These are phyloP conservation scores for Andrena fulva DNA, from an alignment of 2,888 invertebrate species.

Conservation along the genomic window DNA sequence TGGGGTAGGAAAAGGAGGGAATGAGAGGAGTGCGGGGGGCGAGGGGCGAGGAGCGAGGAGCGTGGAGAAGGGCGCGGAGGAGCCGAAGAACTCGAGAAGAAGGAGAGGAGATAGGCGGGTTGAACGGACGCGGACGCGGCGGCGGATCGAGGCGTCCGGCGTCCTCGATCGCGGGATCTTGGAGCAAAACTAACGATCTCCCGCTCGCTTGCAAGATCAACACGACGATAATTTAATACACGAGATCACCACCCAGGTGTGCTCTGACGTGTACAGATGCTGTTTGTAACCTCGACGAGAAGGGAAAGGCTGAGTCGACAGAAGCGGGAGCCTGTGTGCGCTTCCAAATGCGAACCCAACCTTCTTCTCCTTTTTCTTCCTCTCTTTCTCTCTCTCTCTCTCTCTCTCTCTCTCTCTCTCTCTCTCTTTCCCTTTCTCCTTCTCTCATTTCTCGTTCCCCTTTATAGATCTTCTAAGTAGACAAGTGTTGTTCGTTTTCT, in stretches of 20 bases:
- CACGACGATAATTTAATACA: constrained; percentile 78
- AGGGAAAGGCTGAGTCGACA: constrained; percentile 56
- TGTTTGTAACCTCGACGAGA: constrained; percentile 53
- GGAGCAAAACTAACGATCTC: constrained; percentile 75
- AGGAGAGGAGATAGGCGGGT: constrained; percentile 63
- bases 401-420: neutral
- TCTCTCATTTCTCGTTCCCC: neutral
- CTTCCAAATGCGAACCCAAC: constrained; percentile 41
- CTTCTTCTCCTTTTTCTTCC: neutral
- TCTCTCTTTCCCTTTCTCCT: neutral
- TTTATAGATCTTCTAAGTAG: too few relatives aligned
- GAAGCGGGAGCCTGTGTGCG: constrained; percentile 38
- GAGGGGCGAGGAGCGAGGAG: neutral
- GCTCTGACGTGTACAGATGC: constrained; percentile 68
- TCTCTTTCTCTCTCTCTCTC: neutral
- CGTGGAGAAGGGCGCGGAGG: constrained; percentile 29
- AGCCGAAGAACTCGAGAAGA: constrained; percentile 47
- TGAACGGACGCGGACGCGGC: constrained; percentile 70
- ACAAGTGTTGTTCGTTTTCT: neutral
- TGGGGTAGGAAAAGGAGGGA: constrained; percentile 23
- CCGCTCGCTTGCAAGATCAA: constrained; percentile 75
- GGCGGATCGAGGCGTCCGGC: constrained; percentile 59
- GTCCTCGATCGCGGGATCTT: constrained; percentile 67
- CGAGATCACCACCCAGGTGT: constrained; percentile 77
- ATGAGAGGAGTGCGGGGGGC: constrained; percentile 20